Evolutionary conservation across 2,113 vertebrate species (phyloP).

Genomic region (Channa maculata): DNA sequence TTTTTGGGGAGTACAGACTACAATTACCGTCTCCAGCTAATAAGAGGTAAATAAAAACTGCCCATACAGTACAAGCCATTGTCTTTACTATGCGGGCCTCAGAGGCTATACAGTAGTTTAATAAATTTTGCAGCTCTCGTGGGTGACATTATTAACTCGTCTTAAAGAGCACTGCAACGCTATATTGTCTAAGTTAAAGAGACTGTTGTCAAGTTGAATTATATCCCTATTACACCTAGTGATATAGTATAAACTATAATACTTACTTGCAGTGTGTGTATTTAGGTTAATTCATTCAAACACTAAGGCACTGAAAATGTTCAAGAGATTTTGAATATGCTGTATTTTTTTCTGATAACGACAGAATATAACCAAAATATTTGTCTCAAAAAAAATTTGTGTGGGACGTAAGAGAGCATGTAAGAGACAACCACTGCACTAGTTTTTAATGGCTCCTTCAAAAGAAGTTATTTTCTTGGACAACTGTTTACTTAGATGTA

Average conservation of each 20-base stretch:
- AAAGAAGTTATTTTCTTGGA: no score
- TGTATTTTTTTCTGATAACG: no score
- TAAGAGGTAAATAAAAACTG: constrained; percentile 6
- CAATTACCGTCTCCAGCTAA: constrained; percentile 5
- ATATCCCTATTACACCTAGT: constrained; percentile 1
- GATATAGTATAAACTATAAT: not conserved
- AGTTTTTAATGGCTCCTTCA: no score
- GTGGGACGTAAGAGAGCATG: no score
- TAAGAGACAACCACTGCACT: no score
- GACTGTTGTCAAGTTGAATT: constrained; percentile 8
- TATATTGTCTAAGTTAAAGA: constrained; percentile 4
- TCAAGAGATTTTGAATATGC: not conserved
- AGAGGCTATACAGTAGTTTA: not conserved
- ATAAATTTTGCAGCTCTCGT: constrained; percentile 6
- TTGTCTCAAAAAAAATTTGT: no score
- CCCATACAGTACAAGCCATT: constrained; percentile 26
- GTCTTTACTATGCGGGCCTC: constrained; percentile 8
- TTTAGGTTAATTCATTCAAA: not conserved
- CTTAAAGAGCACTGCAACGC: constrained; percentile 1
- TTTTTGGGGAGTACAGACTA: not conserved
- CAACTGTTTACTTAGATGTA: no score
- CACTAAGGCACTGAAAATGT: not conserved
- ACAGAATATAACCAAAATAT: no score
- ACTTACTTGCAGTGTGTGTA: not conserved
- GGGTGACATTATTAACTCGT: constrained; percentile 29